Percentiles rank a stretch among this genome's conserved stretches.
Evolutionary conservation across 2,888 invertebrate species (phyloP).

Genomic region (Heteropelma amictum): DNA sequence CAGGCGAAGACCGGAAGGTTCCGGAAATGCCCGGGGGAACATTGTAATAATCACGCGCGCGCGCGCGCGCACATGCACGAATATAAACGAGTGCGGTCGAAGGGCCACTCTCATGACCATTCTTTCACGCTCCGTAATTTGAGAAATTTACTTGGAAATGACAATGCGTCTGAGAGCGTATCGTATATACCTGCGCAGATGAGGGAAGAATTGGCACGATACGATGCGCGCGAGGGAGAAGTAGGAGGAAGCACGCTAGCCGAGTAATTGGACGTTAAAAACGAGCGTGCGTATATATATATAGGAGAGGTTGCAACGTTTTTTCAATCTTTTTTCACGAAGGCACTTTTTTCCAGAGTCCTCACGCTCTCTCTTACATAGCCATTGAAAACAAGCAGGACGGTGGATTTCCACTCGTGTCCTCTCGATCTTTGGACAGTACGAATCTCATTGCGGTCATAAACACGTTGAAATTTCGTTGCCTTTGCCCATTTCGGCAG

Average conservation of each 20-base stretch:
- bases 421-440: slow-evolving; percentile 33
- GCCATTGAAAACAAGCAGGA: slow-evolving; percentile 3
- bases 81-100: too few species aligned
- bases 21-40: slow-evolving; percentile 41
- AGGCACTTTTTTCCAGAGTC: slow-evolving; percentile 38
- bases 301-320: slow-evolving; percentile 37
- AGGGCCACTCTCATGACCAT: slow-evolving; percentile 52
- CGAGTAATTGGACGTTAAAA: slow-evolving; percentile 55
- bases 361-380: neutral
- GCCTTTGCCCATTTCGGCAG: slow-evolving; percentile 32
- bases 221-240: neutral
- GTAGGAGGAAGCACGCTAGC: slow-evolving; percentile 41
- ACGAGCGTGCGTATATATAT: slow-evolving; percentile 43
- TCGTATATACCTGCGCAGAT: neutral
- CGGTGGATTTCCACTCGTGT: neutral
- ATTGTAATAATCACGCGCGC: slow-evolving; percentile 14
- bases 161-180: slow-evolving; percentile 43
- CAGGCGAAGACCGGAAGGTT: slow-evolving; percentile 60
- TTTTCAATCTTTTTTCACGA: slow-evolving; percentile 43
- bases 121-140: slow-evolving; percentile 56
- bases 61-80: slow-evolving; percentile 5
- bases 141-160: slow-evolving; percentile 53
- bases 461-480: slow-evolving; percentile 50
- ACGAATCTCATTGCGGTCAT: slow-evolving; percentile 35
- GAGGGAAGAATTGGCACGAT: slow-evolving; percentile 29